Evolutionary conservation across 2,888 invertebrate genomes (phyloP), one percentile per base, ranked within the genome.

Genomic region (Heliconius ethilla): DNA sequence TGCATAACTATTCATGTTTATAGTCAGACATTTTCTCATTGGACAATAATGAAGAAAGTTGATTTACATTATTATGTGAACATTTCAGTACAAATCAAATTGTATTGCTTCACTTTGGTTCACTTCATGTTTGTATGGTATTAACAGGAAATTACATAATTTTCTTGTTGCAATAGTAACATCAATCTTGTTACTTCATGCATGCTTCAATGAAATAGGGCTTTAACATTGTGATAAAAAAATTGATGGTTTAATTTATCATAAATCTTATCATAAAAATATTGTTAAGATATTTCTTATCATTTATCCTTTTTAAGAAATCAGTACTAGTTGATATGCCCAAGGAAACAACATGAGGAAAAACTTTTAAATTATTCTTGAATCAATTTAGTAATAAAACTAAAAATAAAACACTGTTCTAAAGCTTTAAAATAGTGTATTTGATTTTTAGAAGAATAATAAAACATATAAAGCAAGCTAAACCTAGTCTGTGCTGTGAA

Each of bases 401-500:
- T 29, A 29, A 4, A 59, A 72, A 72, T 59, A 59, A 72, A 72
- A 72, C 29, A 72, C 4, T n/a, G 7, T 13, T 72, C n/a, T n/a
- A 72, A 72, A 72, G 72, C 72, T 72, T 72, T 37, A 27, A 72
- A 72, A 59, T 59, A 33, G 33, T 72, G n/a, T 72, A 72, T 59
- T 72, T 72, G 2, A 33, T 25, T 33, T 9, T 72, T n/a, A 33
- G n/a, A 70, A 70, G 29, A 70, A 51, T 29, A 72, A 59, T 55
- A 72, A 33, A 59, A 33, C 18, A 72, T 59, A 15, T n/a, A 37
- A 72, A 72, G 33, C 33, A 33, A 37, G 59, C 59, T 59, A 72
- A n/a, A n/a, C 6, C 55, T 72, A 72, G 18, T 33, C 22, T 72
- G 59, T 59, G 72, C 33, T 7, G 27, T 22, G 45, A 74, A 27